These are phyloP conservation scores for Melanostigma gelatinosum DNA, from an alignment of 2,113 vertebrate genomes.

Conservation along the genomic window DNA sequence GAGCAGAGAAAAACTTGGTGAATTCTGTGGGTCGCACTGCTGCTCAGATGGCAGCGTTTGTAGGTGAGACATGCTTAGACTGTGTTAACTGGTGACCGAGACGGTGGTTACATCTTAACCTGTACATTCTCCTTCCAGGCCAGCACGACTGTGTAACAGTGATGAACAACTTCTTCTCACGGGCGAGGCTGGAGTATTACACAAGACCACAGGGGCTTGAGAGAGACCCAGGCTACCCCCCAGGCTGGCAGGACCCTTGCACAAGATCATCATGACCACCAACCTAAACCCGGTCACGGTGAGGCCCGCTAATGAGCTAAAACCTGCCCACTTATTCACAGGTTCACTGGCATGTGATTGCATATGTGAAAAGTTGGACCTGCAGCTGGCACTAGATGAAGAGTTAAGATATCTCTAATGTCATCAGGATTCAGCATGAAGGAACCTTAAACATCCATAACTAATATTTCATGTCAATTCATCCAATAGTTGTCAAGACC, in stretches of 20 bases:
- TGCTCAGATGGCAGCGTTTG: constrained; percentile 97
- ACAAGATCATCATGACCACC: constrained; percentile 94
- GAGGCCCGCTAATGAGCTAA: constrained; percentile 45
- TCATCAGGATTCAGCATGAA: not conserved
- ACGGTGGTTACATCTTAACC: not conserved
- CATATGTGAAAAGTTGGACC: not conserved
- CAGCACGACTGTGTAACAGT: constrained; percentile 95
- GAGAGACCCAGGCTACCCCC: constrained; percentile 91
- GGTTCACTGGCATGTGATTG: not conserved
- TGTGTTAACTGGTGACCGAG: not conserved
- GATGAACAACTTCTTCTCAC: constrained; percentile 96
- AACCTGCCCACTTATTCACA: not conserved
- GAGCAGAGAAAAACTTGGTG: constrained; percentile 91
- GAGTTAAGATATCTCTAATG: not conserved
- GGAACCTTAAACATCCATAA: not conserved
- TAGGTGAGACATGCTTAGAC: constrained; percentile 80
- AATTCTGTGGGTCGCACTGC: constrained; percentile 96
- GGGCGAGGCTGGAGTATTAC: constrained; percentile 91
- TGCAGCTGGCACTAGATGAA: not conserved
- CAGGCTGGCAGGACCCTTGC: constrained; percentile 88
- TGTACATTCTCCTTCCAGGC: constrained; percentile 77
- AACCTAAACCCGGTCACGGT: constrained; percentile 96
- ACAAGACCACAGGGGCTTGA: constrained; percentile 91
- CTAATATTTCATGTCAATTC: too few relatives aligned
- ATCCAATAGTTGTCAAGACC: too few relatives aligned